These are phyloP conservation scores for Tursiops truncatus DNA, from an alignment of 2,113 vertebrate genomes.

Conservation along the genomic window DNA sequence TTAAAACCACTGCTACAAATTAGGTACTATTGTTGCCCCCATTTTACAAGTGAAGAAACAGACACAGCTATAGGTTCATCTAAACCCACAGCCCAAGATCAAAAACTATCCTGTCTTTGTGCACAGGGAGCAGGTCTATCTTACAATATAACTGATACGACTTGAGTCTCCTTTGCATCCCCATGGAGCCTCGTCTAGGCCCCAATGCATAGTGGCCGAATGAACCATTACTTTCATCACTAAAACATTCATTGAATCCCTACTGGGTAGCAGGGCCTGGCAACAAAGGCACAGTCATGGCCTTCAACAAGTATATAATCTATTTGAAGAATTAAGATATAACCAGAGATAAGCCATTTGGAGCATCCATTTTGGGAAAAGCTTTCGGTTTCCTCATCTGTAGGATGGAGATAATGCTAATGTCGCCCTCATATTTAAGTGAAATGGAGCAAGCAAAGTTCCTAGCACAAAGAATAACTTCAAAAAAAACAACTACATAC, in stretches of 20 bases:
- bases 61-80: background rate
- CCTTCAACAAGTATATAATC: background rate
- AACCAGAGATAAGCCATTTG: background rate
- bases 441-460: background rate
- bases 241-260: background rate
- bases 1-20: background rate
- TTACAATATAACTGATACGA: background rate
- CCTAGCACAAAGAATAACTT: background rate
- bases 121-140: background rate
- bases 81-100: background rate
- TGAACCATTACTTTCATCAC: background rate
- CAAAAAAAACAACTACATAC: background rate
- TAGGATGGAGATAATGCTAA: background rate
- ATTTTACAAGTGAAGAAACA: slow-evolving; percentile 12
- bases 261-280: background rate
- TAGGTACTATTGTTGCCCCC: fast-evolving
- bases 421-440: background rate
- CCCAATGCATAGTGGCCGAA: background rate
- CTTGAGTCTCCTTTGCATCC: background rate
- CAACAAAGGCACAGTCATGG: background rate
- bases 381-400: background rate
- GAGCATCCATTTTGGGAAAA: background rate
- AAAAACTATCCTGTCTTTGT: background rate
- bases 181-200: background rate
- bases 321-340: background rate